These are phyloP conservation scores for Perithous albicinctus DNA, from an alignment of 2,888 invertebrate genomes.

Conservation along the genomic window DNA sequence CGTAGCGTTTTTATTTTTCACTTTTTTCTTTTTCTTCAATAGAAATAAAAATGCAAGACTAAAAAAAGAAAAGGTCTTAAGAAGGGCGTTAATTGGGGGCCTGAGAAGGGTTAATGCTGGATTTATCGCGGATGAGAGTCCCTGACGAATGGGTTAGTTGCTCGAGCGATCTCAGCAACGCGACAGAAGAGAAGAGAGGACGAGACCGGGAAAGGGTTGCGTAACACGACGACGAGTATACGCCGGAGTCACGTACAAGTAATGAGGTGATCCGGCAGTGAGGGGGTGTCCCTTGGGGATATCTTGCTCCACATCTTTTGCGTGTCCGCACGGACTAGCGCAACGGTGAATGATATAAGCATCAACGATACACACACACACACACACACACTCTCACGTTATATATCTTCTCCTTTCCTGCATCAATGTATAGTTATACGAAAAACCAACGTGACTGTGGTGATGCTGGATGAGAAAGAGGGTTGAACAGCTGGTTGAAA, in stretches of 20 bases:
- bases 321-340: slow-evolving; percentile 9
- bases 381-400: too few relatives aligned
- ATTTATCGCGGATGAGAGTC: slow-evolving; percentile 50
- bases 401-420: slow-evolving; percentile 4
- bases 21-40: too few relatives aligned
- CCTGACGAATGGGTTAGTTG: slow-evolving; percentile 32
- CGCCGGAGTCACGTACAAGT: slow-evolving; percentile 59
- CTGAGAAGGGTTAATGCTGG: slow-evolving; percentile 5
- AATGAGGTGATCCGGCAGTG: slow-evolving; percentile 58
- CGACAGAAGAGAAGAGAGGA: slow-evolving; percentile 7
- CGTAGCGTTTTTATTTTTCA: too few relatives aligned
- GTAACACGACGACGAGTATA: slow-evolving; percentile 48
- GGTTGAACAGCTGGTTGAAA: background rate
- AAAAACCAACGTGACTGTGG: background rate
- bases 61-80: background rate
- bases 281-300: slow-evolving; percentile 34
- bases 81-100: background rate
- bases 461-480: background rate
- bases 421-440: background rate
- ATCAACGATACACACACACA: background rate
- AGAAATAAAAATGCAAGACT: background rate
- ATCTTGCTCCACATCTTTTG: slow-evolving; percentile 53
- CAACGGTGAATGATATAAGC: slow-evolving; percentile 2
- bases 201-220: slow-evolving; percentile 33
- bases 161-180: slow-evolving; percentile 28